A percentile compares a stretch with the other conserved stretches of the same genome.
phyloP scores from a whole-genome alignment of 2,113 vertebrate genomes.

The Phyllostomus hastatus region DNA sequence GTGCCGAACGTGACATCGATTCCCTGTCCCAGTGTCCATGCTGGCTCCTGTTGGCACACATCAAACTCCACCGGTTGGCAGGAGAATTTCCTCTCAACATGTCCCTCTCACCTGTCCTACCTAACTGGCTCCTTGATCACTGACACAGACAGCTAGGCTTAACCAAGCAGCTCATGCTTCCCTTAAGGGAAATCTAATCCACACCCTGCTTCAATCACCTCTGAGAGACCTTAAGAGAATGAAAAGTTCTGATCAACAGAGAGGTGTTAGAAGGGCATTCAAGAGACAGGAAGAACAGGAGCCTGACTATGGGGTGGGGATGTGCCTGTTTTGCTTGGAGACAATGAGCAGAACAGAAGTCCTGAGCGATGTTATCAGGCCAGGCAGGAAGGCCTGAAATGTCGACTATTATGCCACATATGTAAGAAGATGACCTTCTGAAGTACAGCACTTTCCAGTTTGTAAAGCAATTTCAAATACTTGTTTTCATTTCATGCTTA shows the following conservation, averaged over 20 bases:
- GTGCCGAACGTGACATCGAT: background rate
- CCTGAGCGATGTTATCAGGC: background rate
- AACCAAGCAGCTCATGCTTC: background rate
- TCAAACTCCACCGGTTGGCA: background rate
- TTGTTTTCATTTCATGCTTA: conserved; percentile 7
- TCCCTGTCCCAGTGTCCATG: background rate
- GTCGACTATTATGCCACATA: background rate
- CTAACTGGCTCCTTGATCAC: background rate
- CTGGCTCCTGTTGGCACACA: background rate
- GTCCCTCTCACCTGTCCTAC: background rate
- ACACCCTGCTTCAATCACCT: background rate
- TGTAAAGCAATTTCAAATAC: background rate
- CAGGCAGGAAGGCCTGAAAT: background rate
- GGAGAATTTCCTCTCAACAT: background rate
- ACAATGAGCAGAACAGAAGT: background rate
- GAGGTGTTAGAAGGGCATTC: background rate
- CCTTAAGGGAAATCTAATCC: background rate
- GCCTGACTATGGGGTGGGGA: background rate
- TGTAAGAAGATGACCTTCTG: background rate
- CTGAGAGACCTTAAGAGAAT: background rate
- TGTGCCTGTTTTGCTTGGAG: background rate
- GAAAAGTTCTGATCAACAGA: background rate
- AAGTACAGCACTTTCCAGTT: background rate
- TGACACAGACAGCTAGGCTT: background rate
- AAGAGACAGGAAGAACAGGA: background rate